Percentiles rank a stretch among this genome's conserved stretches.
Conservation (phyloP, 1,140 invertebrate species). For the Ctenoplectra terminalis region DNA sequence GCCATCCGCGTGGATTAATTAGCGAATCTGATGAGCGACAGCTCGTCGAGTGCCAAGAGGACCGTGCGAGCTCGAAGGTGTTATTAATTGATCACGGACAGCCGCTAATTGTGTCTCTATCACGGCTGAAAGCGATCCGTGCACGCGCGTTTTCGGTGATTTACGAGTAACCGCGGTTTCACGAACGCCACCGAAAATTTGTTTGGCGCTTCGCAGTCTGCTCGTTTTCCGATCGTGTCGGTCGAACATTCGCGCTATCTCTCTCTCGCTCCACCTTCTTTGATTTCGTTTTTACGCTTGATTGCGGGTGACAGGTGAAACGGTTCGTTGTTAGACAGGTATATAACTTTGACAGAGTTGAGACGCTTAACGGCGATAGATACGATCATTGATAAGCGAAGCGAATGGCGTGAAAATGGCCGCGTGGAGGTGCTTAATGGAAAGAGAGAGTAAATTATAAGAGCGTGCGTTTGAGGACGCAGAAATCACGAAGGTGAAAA, state of each 20-base stretch:
- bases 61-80: slow-evolving; percentile 20
- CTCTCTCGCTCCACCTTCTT: not conserved
- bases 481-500: no score
- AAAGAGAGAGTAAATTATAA: not conserved
- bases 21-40: slow-evolving; percentile 60
- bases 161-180: slow-evolving; percentile 42
- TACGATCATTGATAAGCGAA: not conserved
- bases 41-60: slow-evolving; percentile 62
- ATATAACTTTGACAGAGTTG: not conserved
- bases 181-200: slow-evolving; percentile 22
- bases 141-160: slow-evolving; percentile 55
- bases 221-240: no score
- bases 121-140: slow-evolving; percentile 48
- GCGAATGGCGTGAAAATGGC: not conserved
- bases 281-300: not conserved
- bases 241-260: not conserved
- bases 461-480: no score
- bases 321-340: not conserved
- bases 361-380: not conserved
- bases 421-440: not conserved
- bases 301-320: slow-evolving; percentile 30
- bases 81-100: slow-evolving; percentile 69
- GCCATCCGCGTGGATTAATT: slow-evolving; percentile 63
- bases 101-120: slow-evolving; percentile 64
- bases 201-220: not conserved